Conservation (phyloP, 1,140 invertebrate genomes). For the Hycleus cichorii region DNA sequence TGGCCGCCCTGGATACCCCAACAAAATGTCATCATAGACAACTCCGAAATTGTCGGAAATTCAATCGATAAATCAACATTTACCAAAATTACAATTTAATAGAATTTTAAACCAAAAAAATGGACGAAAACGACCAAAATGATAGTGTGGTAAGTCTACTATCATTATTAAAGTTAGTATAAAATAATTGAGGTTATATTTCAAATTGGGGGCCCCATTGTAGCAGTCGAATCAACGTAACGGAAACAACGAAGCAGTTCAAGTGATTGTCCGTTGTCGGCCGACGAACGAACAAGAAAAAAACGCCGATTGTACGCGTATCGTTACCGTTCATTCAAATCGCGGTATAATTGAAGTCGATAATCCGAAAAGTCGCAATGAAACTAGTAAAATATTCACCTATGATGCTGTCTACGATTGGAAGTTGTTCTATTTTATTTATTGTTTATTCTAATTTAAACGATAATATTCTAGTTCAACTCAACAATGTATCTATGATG, state of each 20-base stretch:
- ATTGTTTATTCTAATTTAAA: slow-evolving; percentile 2
- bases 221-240: too few species aligned
- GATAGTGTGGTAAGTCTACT: too few species aligned
- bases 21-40: too few species aligned
- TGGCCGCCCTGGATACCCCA: too few species aligned
- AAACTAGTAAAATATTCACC: slow-evolving; percentile 71
- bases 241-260: slow-evolving; percentile 62
- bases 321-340: slow-evolving; percentile 58
- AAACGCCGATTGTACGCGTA: slow-evolving; percentile 59
- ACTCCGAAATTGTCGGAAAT: too few species aligned
- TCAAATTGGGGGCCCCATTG: too few species aligned
- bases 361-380: slow-evolving; percentile 51
- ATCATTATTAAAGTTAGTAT: too few species aligned
- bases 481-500: slow-evolving; percentile 92
- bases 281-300: slow-evolving; percentile 81
- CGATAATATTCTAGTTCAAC: slow-evolving; percentile 52
- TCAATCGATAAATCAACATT: too few species aligned
- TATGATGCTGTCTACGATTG: slow-evolving; percentile 91
- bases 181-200: too few species aligned
- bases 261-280: slow-evolving; percentile 85
- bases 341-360: slow-evolving; percentile 60
- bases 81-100: too few species aligned
- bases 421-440: slow-evolving; percentile 40
- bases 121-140: too few species aligned
- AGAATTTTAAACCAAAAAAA: too few species aligned